Evolutionary conservation across 1,140 invertebrate species (phyloP), one percentile per base, ranked within the genome.

Genomic region (Solenopsis fugax): DNA sequence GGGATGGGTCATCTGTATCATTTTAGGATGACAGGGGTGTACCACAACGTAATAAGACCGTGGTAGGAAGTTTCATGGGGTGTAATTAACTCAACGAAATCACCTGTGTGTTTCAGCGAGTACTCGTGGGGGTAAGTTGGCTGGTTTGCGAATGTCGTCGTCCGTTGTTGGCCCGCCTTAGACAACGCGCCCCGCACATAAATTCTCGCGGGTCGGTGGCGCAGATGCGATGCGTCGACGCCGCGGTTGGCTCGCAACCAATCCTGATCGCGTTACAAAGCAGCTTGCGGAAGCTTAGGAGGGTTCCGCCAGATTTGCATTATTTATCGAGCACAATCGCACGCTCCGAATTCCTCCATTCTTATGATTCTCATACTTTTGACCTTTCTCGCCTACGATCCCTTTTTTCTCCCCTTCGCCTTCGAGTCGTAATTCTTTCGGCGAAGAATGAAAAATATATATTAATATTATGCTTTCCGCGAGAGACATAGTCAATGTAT

Each of bases 191-290:
- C 48, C 64, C 48, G 73, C 69, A 78, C 87, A 89, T 89, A 89
- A 89, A 89, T 89, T 85, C 24, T 37, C 62, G 12, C 24, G 29
- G 58, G 50, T 86, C 50, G 48, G 87, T 56, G 84, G 58, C 88
- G 76, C 87, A 89, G 87, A 89, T 89, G 88, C 88, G 80, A 72
- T 58, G 87, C 88, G 75, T 89, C 82, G 87, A 80, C 67, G 69
- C 54, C 58, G 48, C 50, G 76, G 85, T 89, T 89, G 87, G 88
- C 87, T 37, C 84, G 76, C 52, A 78, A 89, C 87, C 88, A 89
- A 82, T 58, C 84, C 88, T 82, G 88, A 89, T 89, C 87, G 88
- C 87, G 84, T 89, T 89, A 89, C 88, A 82, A 86, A 89, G 87
- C 86, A 87, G 87, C 82, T 65, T 85, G 71, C 37, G 56, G 21